A percentile compares a stretch with the other conserved stretches of the same genome.
phyloP scores from a whole-genome alignment of 2,888 invertebrate species.

The Acrobasis consociella region DNA sequence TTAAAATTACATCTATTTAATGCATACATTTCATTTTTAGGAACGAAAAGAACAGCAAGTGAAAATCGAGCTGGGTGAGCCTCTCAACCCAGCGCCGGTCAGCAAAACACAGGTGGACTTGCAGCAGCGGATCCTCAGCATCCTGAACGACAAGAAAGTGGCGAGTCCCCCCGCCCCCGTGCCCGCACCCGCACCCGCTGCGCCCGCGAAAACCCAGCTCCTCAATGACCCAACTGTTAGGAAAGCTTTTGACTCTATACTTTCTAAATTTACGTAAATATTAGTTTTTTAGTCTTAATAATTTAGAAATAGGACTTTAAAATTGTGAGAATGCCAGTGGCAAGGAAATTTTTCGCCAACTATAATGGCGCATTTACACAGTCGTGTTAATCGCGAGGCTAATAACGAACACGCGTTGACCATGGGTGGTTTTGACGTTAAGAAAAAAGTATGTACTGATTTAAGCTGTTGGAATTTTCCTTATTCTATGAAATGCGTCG shows the following conservation, averaged over 20 bases:
- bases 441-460: no score
- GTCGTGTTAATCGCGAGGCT: no score
- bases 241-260: conserved; percentile 88
- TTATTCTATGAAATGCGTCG: no score
- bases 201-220: conserved; percentile 76
- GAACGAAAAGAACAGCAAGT: conserved; percentile 89
- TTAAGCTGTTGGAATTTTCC: no score
- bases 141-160: conserved; percentile 87
- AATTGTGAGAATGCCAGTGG: no score
- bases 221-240: conserved; percentile 90
- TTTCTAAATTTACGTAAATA: conserved; percentile 66
- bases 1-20: no score
- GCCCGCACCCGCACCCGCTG: conserved; percentile 46
- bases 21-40: conserved; percentile 53
- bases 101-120: conserved; percentile 86
- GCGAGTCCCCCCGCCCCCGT: conserved; percentile 33
- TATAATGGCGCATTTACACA: no score
- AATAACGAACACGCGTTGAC: no score
- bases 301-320: background rate
- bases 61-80: conserved; percentile 89
- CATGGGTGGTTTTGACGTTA: no score
- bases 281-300: conserved; percentile 7
- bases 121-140: conserved; percentile 90
- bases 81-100: conserved; percentile 68
- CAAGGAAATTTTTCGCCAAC: no score